Conservation (phyloP, 1,140 invertebrate genomes). For the Protaetia brevitarsis region DNA sequence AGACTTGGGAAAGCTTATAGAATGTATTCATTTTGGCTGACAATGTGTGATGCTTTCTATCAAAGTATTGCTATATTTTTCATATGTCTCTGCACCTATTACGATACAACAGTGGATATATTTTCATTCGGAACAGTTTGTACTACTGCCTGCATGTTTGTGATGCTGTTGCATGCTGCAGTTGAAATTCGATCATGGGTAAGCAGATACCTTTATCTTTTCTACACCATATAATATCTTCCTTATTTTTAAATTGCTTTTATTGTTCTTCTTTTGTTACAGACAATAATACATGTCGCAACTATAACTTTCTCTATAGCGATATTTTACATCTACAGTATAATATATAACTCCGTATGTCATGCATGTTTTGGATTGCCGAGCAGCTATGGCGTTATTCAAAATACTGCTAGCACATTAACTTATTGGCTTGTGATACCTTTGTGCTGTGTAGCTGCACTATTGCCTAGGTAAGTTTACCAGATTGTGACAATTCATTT, state of each 20-base stretch:
- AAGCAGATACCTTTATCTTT: conserved; percentile 46
- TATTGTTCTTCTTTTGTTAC: conserved; percentile 50
- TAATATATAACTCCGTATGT: conserved; percentile 79
- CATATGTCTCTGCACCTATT: conserved; percentile 70
- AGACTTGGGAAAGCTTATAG: conserved; percentile 78
- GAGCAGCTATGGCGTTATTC: conserved; percentile 84
- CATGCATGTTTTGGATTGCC: conserved; percentile 75
- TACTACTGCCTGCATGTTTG: conserved; percentile 78
- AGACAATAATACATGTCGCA: conserved; percentile 84
- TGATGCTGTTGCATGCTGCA: conserved; percentile 78
- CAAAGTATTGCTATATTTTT: conserved; percentile 93
- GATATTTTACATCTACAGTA: conserved; percentile 79
- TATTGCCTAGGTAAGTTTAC: conserved; percentile 83
- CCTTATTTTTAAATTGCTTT: not conserved
- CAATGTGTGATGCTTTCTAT: conserved; percentile 85
- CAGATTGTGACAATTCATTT: too few species aligned
- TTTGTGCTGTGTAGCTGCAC: conserved; percentile 71
- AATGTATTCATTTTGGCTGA: conserved; percentile 85
- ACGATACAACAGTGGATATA: conserved; percentile 74
- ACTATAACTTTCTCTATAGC: conserved; percentile 75
- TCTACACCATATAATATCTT: not conserved
- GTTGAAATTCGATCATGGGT: conserved; percentile 94
- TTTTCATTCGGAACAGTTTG: conserved; percentile 88
- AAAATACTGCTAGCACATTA: conserved; percentile 68
- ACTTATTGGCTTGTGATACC: conserved; percentile 79